Evolutionary conservation across 2,797 vertebrate genomes (phyloP).

Genomic region (Pipistrellus pipistrellus): DNA sequence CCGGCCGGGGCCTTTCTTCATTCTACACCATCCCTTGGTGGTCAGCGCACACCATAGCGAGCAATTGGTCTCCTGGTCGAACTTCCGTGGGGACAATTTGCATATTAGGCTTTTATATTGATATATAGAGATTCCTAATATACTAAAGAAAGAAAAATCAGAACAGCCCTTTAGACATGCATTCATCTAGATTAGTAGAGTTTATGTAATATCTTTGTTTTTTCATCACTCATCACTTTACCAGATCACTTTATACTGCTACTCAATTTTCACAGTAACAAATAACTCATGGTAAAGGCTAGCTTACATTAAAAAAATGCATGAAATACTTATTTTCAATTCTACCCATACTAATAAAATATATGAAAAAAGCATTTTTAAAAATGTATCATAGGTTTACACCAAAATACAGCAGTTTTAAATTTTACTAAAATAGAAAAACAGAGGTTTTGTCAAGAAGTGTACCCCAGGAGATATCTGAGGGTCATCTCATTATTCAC

Average conservation of each 20-base stretch:
- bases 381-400: background rate
- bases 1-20: too few relatives aligned
- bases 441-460: background rate
- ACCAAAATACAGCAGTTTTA: background rate
- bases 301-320: constrained; percentile 30
- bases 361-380: background rate
- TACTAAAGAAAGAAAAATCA: constrained; percentile 15
- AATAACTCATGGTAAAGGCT: background rate
- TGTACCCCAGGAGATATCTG: background rate
- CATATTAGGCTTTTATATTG: too few relatives aligned
- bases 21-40: too few relatives aligned
- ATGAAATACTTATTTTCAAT: constrained; percentile 50
- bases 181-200: background rate
- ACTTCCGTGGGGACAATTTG: too few relatives aligned
- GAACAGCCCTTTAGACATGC: constrained; percentile 9
- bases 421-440: constrained; percentile 49
- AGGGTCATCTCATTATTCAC: background rate
- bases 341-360: constrained; percentile 30
- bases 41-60: too few relatives aligned
- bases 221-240: background rate
- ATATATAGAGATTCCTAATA: background rate
- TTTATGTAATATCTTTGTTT: background rate
- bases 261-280: constrained; percentile 29
- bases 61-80: too few relatives aligned
- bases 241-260: background rate